Evolutionary conservation across 2,797 vertebrate species (phyloP).

Genomic region (Sandelia bainsii): DNA sequence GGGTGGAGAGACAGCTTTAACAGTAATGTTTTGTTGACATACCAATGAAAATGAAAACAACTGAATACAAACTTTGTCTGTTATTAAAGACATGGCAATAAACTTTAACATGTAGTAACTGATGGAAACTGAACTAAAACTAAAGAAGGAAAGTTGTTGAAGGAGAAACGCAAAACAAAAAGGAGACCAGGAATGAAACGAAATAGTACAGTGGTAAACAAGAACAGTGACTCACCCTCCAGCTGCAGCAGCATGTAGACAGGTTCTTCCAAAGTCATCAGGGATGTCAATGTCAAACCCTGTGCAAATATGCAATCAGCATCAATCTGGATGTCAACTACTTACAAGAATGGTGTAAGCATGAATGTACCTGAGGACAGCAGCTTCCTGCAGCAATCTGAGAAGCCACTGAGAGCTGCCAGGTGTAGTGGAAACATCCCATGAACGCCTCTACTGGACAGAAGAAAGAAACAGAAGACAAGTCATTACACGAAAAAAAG

Average conservation of each 20-base stretch:
- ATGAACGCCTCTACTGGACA: conserved; percentile 91
- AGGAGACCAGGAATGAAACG: background rate
- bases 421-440: conserved; percentile 98
- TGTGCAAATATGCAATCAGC: conserved; percentile 67
- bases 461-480: conserved; percentile 38
- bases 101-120: background rate
- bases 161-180: background rate
- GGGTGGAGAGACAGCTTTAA: conserved; percentile 41
- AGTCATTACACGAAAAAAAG: conserved; percentile 37
- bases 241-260: conserved; percentile 97
- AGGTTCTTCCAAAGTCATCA: conserved; percentile 97
- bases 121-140: background rate
- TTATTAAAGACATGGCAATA: background rate
- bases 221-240: conserved; percentile 89
- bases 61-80: background rate
- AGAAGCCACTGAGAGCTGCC: conserved; percentile 97
- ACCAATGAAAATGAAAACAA: background rate
- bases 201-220: background rate
- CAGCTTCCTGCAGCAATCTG: conserved; percentile 98
- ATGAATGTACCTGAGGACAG: conserved; percentile 91
- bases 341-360: conserved; percentile 24
- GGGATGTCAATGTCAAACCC: conserved; percentile 95
- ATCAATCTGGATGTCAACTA: conserved; percentile 48
- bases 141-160: background rate
- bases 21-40: background rate